Base-by-base conservation (phyloP, 2,113 vertebrate species). In the Cochlearius cochlearius region DNA sequence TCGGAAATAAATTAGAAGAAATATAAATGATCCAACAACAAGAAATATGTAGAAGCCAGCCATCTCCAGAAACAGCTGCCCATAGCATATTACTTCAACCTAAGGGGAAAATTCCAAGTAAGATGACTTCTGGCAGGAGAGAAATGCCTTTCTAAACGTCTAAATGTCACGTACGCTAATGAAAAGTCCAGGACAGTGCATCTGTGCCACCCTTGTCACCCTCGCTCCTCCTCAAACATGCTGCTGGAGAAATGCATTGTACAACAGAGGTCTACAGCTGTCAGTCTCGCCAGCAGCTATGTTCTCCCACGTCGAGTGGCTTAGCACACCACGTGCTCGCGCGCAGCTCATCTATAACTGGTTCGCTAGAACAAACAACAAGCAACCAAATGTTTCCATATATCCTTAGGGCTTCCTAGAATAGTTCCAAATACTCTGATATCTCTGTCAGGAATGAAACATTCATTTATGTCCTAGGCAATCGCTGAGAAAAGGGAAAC, bases 401-500 rank as follows among this genome's bases (percentile, higher is more conserved):
- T 79, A 86, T 86, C 96, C 94, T 85, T 5, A 69, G 91, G 94
- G 89, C 81, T 94, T 78, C 69, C 74, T 22, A 89, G 66, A 91
- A 73, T 11, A 90, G 81, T 34, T 90, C 83, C 84, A 93, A 91
- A 90, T 45, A 95, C 47, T 67, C 95, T 32, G 30, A 4, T 91
- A 72, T 41, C 76, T 79, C 41, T 32, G 81, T 94, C 89, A 83
- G 81, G 60, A 88, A 73, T 1, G 17, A 89, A 94, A 49, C 55
- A 11, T 41, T 69, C 73, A 69, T 94, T 90, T 91, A 55, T 87
- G 86, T 73, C 89, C 77, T 3, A 80, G 50, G 87, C 91, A 88
- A 83, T 87, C 6, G 7, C 74, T 76, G 71, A 73, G 78, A 86
- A 85, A 85, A 34, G 55, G 66, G 66, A 87, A 94, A 50, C 20